These are phyloP conservation scores for Quiscalus mexicanus DNA, from an alignment of 2,113 vertebrate genomes.

Conservation along the genomic window DNA sequence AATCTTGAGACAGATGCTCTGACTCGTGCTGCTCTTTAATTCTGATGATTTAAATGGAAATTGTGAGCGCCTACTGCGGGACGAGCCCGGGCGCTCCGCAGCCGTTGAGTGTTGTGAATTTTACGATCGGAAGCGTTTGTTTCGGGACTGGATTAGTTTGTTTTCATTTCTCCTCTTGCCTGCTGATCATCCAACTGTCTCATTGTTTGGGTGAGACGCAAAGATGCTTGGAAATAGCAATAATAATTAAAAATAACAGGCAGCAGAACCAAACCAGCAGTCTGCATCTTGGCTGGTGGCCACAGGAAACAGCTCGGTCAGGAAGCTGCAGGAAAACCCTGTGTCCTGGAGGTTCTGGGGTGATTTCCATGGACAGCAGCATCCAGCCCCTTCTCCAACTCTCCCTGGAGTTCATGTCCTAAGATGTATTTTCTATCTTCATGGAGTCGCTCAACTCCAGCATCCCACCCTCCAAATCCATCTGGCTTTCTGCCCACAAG, in stretches of 20 bases:
- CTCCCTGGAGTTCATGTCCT: neutral
- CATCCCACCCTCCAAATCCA: neutral
- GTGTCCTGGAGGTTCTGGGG: neutral
- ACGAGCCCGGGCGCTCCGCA: neutral
- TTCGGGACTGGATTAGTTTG: neutral
- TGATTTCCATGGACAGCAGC: neutral
- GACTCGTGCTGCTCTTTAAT: neutral
- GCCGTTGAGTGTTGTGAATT: neutral
- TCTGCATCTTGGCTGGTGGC: neutral
- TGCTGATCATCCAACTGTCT: conserved; percentile 41
- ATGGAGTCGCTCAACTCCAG: neutral
- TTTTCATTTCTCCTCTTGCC: conserved; percentile 5
- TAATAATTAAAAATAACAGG: conserved; percentile 20
- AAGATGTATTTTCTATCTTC: neutral
- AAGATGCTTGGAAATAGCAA: neutral
- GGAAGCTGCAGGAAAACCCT: neutral
- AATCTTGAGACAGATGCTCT: conserved; percentile 30
- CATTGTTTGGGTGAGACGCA: conserved; percentile 3
- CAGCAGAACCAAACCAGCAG: neutral
- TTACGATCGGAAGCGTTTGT: neutral
- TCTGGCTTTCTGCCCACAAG: conserved; percentile 41
- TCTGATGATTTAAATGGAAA: conserved; percentile 28
- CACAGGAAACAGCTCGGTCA: neutral
- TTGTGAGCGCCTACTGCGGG: neutral
- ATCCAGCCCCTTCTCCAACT: accelerated